A percentile compares a stretch with the other conserved stretches of the same genome.
phyloP scores from a whole-genome alignment of 2,113 vertebrate species.

The Cisticola juncidis region DNA sequence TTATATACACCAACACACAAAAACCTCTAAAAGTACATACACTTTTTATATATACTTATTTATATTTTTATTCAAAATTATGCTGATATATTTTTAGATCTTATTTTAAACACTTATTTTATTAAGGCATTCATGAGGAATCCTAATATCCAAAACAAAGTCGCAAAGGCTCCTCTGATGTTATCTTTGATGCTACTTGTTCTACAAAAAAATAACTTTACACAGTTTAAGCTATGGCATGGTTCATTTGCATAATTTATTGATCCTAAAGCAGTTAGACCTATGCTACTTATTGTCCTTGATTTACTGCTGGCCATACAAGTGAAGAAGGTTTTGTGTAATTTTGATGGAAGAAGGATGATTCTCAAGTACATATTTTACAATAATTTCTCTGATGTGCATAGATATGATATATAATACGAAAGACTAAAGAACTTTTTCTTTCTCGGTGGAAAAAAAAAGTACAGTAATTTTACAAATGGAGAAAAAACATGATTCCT shows the following conservation, averaged over 20 bases:
- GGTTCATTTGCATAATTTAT: background rate
- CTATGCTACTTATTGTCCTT: background rate
- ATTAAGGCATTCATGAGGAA: background rate
- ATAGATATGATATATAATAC: background rate
- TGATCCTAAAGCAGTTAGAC: background rate
- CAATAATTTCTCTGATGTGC: background rate
- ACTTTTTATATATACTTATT: background rate
- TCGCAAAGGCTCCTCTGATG: background rate
- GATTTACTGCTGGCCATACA: background rate
- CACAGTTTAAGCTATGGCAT: background rate
- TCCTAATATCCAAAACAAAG: background rate
- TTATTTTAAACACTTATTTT: background rate
- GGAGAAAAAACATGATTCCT: background rate
- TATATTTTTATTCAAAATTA: background rate
- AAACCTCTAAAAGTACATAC: background rate
- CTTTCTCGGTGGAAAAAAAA: background rate
- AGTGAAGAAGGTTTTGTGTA: background rate
- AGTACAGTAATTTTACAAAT: background rate
- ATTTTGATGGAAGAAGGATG: background rate
- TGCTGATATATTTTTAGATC: background rate
- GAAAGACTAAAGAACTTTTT: background rate
- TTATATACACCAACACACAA: background rate
- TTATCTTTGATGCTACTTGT: background rate
- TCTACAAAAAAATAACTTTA: slow-evolving; percentile 3
- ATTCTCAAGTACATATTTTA: background rate